Base-by-base conservation (phyloP, 2,797 vertebrate genomes). In the Botia almorhae region DNA sequence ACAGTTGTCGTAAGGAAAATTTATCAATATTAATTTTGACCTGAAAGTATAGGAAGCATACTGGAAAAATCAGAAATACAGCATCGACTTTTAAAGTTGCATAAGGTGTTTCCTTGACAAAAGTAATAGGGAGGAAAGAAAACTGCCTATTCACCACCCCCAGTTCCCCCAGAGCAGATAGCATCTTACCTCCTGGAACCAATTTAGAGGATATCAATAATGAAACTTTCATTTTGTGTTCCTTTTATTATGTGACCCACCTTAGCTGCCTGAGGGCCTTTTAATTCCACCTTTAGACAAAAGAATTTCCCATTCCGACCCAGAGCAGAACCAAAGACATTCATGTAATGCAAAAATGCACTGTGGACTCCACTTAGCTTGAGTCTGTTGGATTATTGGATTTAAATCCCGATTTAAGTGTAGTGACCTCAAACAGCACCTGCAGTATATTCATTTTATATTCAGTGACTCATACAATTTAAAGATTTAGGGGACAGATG, bases 151-250 rank as follows among this genome's bases (percentile, higher is more conserved):
- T 85, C 77, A 78, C 67, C 78, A 53, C 33, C 48, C 84, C 2
- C 58, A 29, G 80, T 55, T 86, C 88, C 89, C 90, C 84, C 65
- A 85, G 89, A 82, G 80, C 55, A 82, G 89, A 90, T 89, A 86
- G 48, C 68, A 90, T 91, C 89, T 91, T 83, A 88, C 89, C 87
- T 87, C 75, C 74, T 87, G 82, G 87, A 93, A 92, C 89, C 91
- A 93, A 93, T 94, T 93, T 93, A 89, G 81, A 85, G 85, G 85
- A 91, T 92, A 94, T 94, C 91, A 94, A 93, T 94, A 93, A 94
- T 93, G 91, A 90, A 93, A 92, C 85, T 93, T 93, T 91, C 87
- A 93, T 93, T 93, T 91, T 87, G 75, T 88, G 86, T 90, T 74
- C 80, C 89, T 87, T 92, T 91, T 93, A 93, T 93, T 91, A 90